Conservation (phyloP, 2,888 invertebrate species). For the Helicoverpa assulta region DNA sequence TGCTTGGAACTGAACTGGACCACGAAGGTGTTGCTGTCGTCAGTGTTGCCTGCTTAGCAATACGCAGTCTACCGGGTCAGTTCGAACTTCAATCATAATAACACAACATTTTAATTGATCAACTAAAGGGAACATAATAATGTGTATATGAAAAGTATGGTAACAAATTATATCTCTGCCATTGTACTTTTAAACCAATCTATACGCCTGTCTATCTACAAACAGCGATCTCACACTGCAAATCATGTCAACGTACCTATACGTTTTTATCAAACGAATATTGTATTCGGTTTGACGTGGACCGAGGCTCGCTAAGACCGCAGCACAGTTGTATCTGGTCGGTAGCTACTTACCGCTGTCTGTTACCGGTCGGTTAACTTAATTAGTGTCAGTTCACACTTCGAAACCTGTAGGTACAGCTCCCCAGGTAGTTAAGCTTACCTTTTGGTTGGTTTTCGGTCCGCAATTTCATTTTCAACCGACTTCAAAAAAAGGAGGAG, state of each 20-base stretch:
- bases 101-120: no score
- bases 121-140: no score
- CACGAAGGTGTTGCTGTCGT: no score
- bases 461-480: constrained; percentile 32
- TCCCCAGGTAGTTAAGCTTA: constrained; percentile 24
- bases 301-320: constrained; percentile 24
- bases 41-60: no score
- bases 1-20: no score
- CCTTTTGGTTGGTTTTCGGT: constrained; percentile 28
- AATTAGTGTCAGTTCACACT: constrained; percentile 50
- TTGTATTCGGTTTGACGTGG: constrained; percentile 11
- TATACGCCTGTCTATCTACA: neutral
- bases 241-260: neutral
- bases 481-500: no score
- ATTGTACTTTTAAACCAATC: neutral
- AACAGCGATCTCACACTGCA: neutral
- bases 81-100: no score
- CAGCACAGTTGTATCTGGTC: constrained; percentile 18
- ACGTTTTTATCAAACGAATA: constrained; percentile 1
- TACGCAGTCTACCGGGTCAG: no score
- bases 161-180: no score
- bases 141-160: no score
- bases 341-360: constrained; percentile 35
- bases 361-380: constrained; percentile 40
- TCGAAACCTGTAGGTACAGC: constrained; percentile 17